Evolutionary conservation across 1,140 invertebrate species (phyloP).

Genomic region (Hyposmocoma kahamanoa): DNA sequence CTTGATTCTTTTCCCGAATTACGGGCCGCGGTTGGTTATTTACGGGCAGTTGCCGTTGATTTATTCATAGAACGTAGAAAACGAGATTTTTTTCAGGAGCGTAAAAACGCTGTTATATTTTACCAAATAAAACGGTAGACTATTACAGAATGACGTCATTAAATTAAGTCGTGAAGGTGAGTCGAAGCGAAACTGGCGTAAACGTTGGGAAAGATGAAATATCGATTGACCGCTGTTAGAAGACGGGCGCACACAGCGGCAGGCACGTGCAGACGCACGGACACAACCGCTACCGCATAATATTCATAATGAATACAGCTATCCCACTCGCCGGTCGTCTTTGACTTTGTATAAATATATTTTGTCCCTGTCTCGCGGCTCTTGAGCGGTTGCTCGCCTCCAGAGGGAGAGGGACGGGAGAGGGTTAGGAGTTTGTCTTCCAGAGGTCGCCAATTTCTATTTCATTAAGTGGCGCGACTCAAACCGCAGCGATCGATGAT

Average conservation of each 20-base stretch:
- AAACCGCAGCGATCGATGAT: slow-evolving; percentile 65
- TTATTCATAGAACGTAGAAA: slow-evolving; percentile 6
- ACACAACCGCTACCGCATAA: slow-evolving; percentile 67
- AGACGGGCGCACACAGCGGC: slow-evolving; percentile 46
- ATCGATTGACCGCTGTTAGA: slow-evolving; percentile 64
- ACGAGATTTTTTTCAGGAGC: neutral
- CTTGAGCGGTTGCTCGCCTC: slow-evolving; percentile 39
- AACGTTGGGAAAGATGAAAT: slow-evolving; percentile 68
- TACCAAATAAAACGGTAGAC: neutral
- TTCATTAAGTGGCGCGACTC: slow-evolving; percentile 66
- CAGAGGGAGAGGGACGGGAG: slow-evolving; percentile 49
- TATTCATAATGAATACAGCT: slow-evolving; percentile 73
- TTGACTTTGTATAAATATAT: slow-evolving; percentile 73
- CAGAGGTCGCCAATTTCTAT: slow-evolving; percentile 71
- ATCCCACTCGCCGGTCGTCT: slow-evolving; percentile 68
- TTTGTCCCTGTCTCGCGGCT: slow-evolving; percentile 57
- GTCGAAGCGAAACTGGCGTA: too few relatives aligned
- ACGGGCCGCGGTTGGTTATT: slow-evolving; percentile 17
- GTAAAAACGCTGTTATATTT: neutral
- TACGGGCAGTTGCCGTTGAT: slow-evolving; percentile 8
- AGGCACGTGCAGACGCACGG: slow-evolving; percentile 43
- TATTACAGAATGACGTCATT: neutral
- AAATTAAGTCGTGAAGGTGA: too few relatives aligned
- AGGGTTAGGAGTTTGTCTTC: slow-evolving; percentile 64
- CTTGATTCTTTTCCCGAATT: slow-evolving; percentile 46